phyloP scores from a whole-genome alignment of 2,113 vertebrate species.

The Rhea pennata region DNA sequence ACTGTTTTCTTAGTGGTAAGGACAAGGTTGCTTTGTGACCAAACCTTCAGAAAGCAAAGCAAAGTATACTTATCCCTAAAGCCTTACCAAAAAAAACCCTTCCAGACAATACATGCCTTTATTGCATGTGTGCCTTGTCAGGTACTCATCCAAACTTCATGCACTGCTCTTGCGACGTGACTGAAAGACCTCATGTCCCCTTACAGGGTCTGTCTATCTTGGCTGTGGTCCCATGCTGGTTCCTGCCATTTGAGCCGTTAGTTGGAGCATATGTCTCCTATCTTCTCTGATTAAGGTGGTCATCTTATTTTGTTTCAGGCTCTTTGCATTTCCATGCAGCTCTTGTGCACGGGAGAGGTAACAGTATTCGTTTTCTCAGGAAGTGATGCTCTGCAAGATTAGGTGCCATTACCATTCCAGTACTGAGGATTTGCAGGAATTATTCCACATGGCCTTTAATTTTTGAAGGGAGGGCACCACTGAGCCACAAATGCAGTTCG shows the following conservation, averaged over 20 bases:
- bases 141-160: not conserved
- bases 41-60: not conserved
- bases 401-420: not conserved
- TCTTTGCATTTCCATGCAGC: not conserved
- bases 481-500: not conserved
- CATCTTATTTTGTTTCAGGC: not conserved
- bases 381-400: not conserved
- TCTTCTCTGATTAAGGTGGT: not conserved
- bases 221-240: not conserved
- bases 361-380: not conserved
- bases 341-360: not conserved
- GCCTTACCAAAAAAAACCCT: not conserved
- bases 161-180: not conserved
- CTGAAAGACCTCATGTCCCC: accelerated
- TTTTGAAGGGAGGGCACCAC: not conserved
- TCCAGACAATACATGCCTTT: not conserved
- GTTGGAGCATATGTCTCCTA: not conserved
- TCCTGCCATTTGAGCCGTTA: not conserved
- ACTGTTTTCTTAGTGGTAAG: not conserved
- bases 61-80: not conserved
- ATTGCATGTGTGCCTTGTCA: not conserved
- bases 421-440: not conserved
- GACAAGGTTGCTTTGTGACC: not conserved
- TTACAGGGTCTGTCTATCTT: not conserved
- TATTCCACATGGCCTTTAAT: not conserved